Evolutionary conservation across 2,113 vertebrate genomes (phyloP), one percentile per base, ranked within the genome.

Genomic region (Accipiter cooperii): DNA sequence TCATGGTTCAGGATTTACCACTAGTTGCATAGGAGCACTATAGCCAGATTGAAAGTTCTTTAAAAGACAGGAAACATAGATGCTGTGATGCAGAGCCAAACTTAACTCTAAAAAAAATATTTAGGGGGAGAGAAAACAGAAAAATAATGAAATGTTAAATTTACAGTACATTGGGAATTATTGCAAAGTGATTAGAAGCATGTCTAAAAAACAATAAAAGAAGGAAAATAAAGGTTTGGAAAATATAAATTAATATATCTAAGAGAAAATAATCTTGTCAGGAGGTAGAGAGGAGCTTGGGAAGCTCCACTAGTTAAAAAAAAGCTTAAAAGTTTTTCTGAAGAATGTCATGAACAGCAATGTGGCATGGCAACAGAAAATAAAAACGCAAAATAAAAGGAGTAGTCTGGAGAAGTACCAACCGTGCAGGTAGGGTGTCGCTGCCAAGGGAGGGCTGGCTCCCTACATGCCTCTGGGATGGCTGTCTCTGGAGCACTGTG

Each of bases 391-490:
- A 69, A 55, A 51, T 34, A 40, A 16, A 68, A 75, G 24, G 12
- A 28, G 42, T 16, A 38, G 47, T 16, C 28, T 44, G 42, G 61
- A 57, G 77, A 33, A 57, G 42, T 25, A 46, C 34, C 0, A 4
- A 15, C 25, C 0, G 4, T 42, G 68, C 47, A 34, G 60, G n/a
- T 6, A 16, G 42, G 57, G 20, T 26, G 36, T 31, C 28, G 7
- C 24, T 75, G 68, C 28, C 28, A 34, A 38, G 47, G n/a, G 10
- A 11, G 29, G 44, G 36, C 47, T 33, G 34, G 33, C 12, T 24
- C 34, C 19, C 14, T 11, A 3, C 3, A 0, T 1, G 9, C 24
- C 33, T 18, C 42, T 9, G 54, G 52, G 40, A 8, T 15, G 22
- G 52, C 21, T 5, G 17, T 28, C 51, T 38, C 49, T 4, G 18